A percentile compares a stretch with the other conserved stretches of the same genome.
phyloP scores from a whole-genome alignment of 2,797 vertebrate genomes.

The Anguilla pacifica region DNA sequence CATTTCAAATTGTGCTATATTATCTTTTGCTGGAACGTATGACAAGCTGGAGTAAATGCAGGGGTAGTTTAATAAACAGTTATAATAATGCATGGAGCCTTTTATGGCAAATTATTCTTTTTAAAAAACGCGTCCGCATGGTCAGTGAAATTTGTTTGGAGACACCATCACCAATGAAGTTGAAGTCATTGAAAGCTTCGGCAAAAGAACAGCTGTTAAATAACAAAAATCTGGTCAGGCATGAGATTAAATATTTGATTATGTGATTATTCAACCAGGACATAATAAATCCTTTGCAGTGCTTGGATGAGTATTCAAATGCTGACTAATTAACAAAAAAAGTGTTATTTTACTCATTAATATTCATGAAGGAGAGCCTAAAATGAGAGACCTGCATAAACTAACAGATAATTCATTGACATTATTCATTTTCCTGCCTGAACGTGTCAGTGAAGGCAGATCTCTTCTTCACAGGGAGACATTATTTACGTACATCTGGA shows the following conservation, averaged over 20 bases:
- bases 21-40: neutral
- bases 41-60: neutral
- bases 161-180: neutral
- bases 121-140: neutral
- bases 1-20: neutral
- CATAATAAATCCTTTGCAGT: neutral
- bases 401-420: neutral
- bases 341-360: constrained; percentile 2
- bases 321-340: constrained; percentile 4
- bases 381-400: neutral
- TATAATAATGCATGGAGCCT: neutral
- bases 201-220: neutral
- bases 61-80: neutral
- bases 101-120: neutral
- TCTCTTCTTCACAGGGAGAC: neutral
- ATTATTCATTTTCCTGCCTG: constrained; percentile 14
- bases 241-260: neutral
- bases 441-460: neutral
- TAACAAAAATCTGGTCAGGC: constrained; percentile 5
- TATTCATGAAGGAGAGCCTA: neutral
- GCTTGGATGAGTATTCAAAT: constrained; percentile 10
- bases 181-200: neutral
- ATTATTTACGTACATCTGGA: neutral
- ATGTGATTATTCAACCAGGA: neutral
- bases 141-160: neutral